Base-by-base conservation (phyloP, 2,797 vertebrate species). In the Ispidina lecontei region DNA sequence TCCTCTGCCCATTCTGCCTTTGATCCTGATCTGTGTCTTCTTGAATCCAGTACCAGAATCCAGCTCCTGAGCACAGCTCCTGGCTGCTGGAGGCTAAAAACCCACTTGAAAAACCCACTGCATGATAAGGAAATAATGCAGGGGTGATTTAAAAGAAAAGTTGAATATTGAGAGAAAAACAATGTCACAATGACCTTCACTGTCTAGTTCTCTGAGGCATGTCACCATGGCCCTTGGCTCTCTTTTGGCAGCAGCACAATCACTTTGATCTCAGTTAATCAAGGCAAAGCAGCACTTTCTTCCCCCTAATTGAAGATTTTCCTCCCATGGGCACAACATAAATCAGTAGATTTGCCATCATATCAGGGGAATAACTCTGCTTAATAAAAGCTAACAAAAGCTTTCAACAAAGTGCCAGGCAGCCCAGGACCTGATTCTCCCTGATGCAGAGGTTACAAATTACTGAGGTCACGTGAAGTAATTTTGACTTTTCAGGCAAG, bases 241-340 rank as follows among this genome's bases (percentile, higher is more conserved):
- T 7, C 28, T 84, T 94, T 87, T 87, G 62, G 17, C 49, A 84
- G 23, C 31, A 47, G 26, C 15, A 60, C 65, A 28, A 37, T 68
- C 46, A 33, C 9, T 91, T 89, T 71, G 21, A 71, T 89, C 23
- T 80, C 46, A 70, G 28, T 82, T 92, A 93, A 85, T 88, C 43
- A 84, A 81, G 31, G 59, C 55, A 89, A 87, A 75, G 33, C 84
- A 78, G 8, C 37, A 28, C 51, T 93, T 94, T 91, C 14, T 49
- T 88, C 29, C 29, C 28, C 13, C 8, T 91, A 80, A 92, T 25
- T 67, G 55, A 84, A 64, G 14, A 14, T 37, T 54, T 89, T 79
- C 51, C 25, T 95, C 22, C n/a, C 67, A 8, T 23, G 49, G 47
- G 44, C 63, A 73, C 55, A 31, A 59, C 20, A 19, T 12, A 81